Percentiles rank a stretch among this genome's conserved stretches.
Conservation (phyloP, 2,888 invertebrate genomes). For the Lampropteryx suffumata region DNA sequence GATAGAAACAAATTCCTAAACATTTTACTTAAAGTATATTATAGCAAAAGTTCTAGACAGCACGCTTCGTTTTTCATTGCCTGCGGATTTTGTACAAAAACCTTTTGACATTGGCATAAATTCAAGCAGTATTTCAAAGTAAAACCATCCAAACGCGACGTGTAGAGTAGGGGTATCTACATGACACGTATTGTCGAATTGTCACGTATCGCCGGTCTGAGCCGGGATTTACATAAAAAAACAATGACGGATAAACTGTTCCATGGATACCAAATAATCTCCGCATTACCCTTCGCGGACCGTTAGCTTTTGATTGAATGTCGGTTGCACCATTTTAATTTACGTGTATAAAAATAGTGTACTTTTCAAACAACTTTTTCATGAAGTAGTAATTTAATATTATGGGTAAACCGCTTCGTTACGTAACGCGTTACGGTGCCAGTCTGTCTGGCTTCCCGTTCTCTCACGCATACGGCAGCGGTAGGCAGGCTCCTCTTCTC, state of each 20-base stretch:
- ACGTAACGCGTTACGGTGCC: too few relatives aligned
- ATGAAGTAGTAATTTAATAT: too few relatives aligned
- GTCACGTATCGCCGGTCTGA: constrained; percentile 22
- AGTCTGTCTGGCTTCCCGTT: too few relatives aligned
- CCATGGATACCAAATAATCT: constrained; percentile 33
- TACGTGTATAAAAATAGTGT: too few relatives aligned
- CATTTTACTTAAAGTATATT: too few relatives aligned
- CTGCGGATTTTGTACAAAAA: background rate
- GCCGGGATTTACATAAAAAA: constrained; percentile 45
- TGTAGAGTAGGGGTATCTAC: constrained; percentile 5
- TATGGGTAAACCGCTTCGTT: too few relatives aligned
- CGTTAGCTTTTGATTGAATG: constrained; percentile 11
- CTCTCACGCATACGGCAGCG: too few relatives aligned
- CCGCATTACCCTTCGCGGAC: constrained; percentile 8
- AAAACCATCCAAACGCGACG: constrained; percentile 16
- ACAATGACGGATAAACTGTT: constrained; percentile 38
- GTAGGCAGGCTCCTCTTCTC: too few relatives aligned
- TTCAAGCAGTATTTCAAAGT: constrained; percentile 8
- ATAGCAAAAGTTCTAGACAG: too few relatives aligned
- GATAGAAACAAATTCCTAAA: too few relatives aligned
- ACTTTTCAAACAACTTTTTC: too few relatives aligned
- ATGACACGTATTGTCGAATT: constrained; percentile 17
- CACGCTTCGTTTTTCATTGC: too few relatives aligned
- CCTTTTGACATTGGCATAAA: background rate
- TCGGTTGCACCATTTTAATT: background rate